A percentile compares a stretch with the other conserved stretches of the same genome.
phyloP scores from a whole-genome alignment of 2,888 invertebrate genomes.

The Luperina testacea region DNA sequence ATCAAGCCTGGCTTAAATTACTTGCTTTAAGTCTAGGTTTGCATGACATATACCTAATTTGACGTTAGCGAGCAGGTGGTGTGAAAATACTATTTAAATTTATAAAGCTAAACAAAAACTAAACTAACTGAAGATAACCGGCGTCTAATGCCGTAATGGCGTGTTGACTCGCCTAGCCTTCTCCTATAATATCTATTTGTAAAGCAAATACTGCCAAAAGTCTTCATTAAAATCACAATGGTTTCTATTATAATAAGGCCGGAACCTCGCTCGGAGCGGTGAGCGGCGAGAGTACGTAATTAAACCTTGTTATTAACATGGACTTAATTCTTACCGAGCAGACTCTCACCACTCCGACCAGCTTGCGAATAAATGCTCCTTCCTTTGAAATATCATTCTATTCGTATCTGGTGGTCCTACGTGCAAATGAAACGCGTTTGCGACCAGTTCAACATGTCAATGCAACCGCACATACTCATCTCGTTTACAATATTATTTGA shows the following conservation, averaged over 20 bases:
- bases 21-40: too few species aligned
- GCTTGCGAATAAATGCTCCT: constrained; percentile 34
- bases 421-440: constrained; percentile 5
- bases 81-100: background rate
- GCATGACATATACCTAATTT: too few species aligned
- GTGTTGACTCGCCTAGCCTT: constrained; percentile 34
- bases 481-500: background rate
- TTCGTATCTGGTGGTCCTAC: constrained; percentile 26
- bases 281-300: constrained; percentile 67
- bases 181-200: constrained; percentile 51
- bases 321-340: constrained; percentile 64
- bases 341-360: constrained; percentile 22
- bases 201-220: constrained; percentile 50
- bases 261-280: constrained; percentile 57
- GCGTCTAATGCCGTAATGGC: constrained; percentile 11
- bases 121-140: constrained; percentile 18
- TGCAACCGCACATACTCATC: constrained; percentile 22
- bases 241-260: constrained; percentile 64
- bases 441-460: background rate
- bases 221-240: constrained; percentile 67
- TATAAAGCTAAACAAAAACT: constrained; percentile 9
- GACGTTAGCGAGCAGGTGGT: too few species aligned
- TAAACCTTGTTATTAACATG: constrained; percentile 73
- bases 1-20: too few species aligned
- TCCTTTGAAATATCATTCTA: constrained; percentile 33